A percentile compares a stretch with the other conserved stretches of the same genome.
phyloP scores from a whole-genome alignment of 2,113 vertebrate genomes.

The Caranx melampygus region DNA sequence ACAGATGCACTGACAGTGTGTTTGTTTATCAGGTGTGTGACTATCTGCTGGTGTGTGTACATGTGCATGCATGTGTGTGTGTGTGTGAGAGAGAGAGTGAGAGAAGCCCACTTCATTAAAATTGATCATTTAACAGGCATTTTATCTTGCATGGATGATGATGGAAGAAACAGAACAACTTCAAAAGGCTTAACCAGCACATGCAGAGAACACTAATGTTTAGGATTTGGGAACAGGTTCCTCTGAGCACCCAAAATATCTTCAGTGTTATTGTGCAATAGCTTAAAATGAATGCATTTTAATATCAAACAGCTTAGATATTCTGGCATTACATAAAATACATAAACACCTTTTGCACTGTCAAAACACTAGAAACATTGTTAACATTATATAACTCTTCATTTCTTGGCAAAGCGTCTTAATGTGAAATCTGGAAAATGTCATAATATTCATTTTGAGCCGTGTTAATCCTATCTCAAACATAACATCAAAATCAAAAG shows the following conservation, averaged over 20 bases:
- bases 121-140: background rate
- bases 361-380: background rate
- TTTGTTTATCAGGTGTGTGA: background rate
- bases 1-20: background rate
- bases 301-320: background rate
- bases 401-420: slow-evolving; percentile 3
- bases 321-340: background rate
- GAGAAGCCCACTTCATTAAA: background rate
- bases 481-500: background rate
- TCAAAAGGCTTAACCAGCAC: background rate
- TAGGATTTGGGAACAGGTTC: background rate
- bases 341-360: background rate
- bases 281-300: background rate
- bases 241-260: slow-evolving; percentile 1
- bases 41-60: background rate
- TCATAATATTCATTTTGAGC: background rate
- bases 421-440: background rate
- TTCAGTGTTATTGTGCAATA: background rate
- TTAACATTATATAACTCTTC: background rate
- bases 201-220: background rate
- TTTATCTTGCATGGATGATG: background rate
- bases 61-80: background rate
- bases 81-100: background rate
- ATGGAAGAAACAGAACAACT: background rate
- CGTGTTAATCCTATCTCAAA: background rate